These are phyloP conservation scores for Centruroides sculpturatus DNA, from an alignment of 1,140 invertebrate genomes.

Conservation along the genomic window DNA sequence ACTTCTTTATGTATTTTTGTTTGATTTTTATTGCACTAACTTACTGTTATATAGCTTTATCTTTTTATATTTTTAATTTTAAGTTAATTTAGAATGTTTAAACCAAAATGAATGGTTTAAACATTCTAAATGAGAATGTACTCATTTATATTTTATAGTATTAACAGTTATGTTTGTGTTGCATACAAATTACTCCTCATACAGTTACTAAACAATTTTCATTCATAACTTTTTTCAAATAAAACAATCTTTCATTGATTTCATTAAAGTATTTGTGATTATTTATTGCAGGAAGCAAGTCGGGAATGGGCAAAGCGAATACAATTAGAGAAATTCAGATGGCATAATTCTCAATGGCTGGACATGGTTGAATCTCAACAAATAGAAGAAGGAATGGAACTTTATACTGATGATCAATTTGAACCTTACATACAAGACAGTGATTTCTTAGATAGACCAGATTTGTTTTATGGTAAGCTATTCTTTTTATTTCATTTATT, in stretches of 20 bases:
- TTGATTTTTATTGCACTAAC: no score
- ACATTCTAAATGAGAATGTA: no score
- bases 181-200: no score
- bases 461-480: not conserved
- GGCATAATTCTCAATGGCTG: conserved; percentile 95
- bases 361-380: conserved; percentile 64
- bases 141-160: no score
- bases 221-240: not conserved
- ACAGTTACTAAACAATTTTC: not conserved
- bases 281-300: conserved; percentile 53
- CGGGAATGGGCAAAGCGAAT: conserved; percentile 82
- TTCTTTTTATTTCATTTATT: not conserved
- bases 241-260: conserved; percentile 19
- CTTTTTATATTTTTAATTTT: no score
- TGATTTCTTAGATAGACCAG: no score
- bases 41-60: no score
- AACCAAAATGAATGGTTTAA: no score
- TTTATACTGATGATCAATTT: conserved; percentile 8
- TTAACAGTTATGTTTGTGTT: no score
- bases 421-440: not conserved
- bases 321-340: conserved; percentile 84
- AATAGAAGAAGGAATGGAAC: conserved; percentile 5
- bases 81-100: no score
- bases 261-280: no score
- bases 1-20: no score